A percentile compares a stretch with the other conserved stretches of the same genome.
These are phyloP conservation scores for Panurus biarmicus DNA, from an alignment of 2,113 vertebrate species.

Conservation along the genomic window DNA sequence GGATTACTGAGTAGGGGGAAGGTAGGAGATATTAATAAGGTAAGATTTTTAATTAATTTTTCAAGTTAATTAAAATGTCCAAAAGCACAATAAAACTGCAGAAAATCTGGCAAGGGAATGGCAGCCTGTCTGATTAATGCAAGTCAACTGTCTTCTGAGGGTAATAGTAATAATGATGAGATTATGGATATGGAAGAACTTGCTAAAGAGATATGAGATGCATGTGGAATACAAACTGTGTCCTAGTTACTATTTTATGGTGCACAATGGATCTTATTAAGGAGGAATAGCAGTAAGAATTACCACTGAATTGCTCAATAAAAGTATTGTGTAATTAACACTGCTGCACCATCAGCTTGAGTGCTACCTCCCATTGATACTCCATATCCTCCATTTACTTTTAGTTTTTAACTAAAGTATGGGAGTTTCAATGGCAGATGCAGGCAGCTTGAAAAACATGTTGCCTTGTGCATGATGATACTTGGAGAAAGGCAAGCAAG, in stretches of 20 bases:
- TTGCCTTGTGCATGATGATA: not conserved
- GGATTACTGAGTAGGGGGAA: slow-evolving; percentile 54
- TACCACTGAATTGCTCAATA: slow-evolving; percentile 76
- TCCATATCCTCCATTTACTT: slow-evolving; percentile 63
- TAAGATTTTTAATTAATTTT: slow-evolving; percentile 81
- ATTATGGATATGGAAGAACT: slow-evolving; percentile 78
- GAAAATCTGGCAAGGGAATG: slow-evolving; percentile 78
- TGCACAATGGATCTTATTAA: slow-evolving; percentile 82
- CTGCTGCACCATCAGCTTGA: slow-evolving; percentile 71
- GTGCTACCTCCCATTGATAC: slow-evolving; percentile 66
- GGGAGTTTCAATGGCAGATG: slow-evolving; percentile 22
- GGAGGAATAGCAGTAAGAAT: slow-evolving; percentile 75
- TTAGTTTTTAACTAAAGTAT: slow-evolving; percentile 65
- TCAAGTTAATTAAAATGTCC: slow-evolving; percentile 83
- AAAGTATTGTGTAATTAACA: slow-evolving; percentile 80
- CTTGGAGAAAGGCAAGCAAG: not conserved
- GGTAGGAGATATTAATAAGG: slow-evolving; percentile 71
- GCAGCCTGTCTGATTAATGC: slow-evolving; percentile 77
- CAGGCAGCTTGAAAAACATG: slow-evolving; percentile 34
- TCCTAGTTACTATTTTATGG: slow-evolving; percentile 77
- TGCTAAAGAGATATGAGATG: slow-evolving; percentile 76
- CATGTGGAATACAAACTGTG: slow-evolving; percentile 74
- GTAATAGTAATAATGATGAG: slow-evolving; percentile 80
- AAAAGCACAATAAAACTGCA: slow-evolving; percentile 81
- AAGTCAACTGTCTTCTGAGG: slow-evolving; percentile 77